Evolutionary conservation across 1,140 invertebrate genomes (phyloP).

Genomic region (Arion vulgaris): DNA sequence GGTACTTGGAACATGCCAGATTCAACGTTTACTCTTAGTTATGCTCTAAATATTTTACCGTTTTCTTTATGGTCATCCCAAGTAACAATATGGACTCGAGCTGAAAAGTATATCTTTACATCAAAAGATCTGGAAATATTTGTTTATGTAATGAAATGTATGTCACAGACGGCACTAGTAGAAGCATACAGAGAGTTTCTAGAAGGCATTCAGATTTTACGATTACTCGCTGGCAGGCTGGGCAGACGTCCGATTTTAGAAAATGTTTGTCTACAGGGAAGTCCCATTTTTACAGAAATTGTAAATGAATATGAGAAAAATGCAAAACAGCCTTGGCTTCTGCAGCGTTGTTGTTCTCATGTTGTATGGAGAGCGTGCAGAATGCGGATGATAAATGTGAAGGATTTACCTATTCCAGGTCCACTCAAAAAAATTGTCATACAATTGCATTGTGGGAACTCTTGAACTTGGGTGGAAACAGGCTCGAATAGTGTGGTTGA

Average conservation of each 20-base stretch:
- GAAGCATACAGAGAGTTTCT: conserved; percentile 22
- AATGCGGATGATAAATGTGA: conserved; percentile 35
- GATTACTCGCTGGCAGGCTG: not conserved
- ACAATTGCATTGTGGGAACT: conserved; percentile 2
- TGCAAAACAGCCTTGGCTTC: not conserved
- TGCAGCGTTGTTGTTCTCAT: conserved; percentile 40
- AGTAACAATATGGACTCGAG: not conserved
- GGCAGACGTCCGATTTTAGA: not conserved
- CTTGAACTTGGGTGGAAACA: too few relatives aligned
- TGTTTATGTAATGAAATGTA: conserved; percentile 21
- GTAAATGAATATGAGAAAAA: not conserved
- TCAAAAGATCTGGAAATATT: conserved; percentile 21
- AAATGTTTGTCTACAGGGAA: not conserved
- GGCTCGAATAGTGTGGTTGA: too few relatives aligned
- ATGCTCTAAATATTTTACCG: conserved; percentile 35
- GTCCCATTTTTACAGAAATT: not conserved
- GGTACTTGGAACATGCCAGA: conserved; percentile 6
- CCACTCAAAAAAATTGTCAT: conserved; percentile 36
- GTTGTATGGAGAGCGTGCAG: conserved; percentile 35
- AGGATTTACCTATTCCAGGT: conserved; percentile 29
- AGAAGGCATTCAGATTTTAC: not conserved
- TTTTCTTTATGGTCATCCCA: conserved; percentile 29
- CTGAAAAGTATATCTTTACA: not conserved
- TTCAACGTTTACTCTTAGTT: not conserved
- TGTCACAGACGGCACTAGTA: conserved; percentile 5